Evolutionary conservation across 2,888 invertebrate genomes (phyloP).

Genomic region (Cryptocephalus primarius): DNA sequence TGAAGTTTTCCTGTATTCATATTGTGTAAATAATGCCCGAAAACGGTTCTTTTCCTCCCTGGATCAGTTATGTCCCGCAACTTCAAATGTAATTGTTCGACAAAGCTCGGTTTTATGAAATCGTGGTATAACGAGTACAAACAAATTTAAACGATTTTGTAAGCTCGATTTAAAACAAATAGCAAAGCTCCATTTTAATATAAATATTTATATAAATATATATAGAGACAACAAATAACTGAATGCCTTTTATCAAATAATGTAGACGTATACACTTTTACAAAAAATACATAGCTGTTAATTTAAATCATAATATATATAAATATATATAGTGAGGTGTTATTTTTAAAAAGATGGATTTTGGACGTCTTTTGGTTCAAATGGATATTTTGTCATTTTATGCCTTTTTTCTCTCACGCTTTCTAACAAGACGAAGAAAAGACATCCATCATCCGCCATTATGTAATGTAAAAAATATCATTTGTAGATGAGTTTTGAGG

Average conservation of each 20-base stretch:
- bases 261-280: conserved; percentile 40
- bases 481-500: conserved; percentile 38
- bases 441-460: conserved; percentile 26
- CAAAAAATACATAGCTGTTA: conserved; percentile 33
- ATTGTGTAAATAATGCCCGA: conserved; percentile 16
- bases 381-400: conserved; percentile 16
- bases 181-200: conserved; percentile 30
- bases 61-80: conserved; percentile 9
- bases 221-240: conserved; percentile 37
- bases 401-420: conserved; percentile 18
- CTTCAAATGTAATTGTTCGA: conserved; percentile 24
- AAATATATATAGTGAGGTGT: conserved; percentile 30
- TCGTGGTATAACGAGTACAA: conserved; percentile 27
- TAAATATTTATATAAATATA: conserved; percentile 32
- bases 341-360: conserved; percentile 28
- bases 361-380: conserved; percentile 17
- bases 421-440: conserved; percentile 13
- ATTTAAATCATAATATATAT: conserved; percentile 27
- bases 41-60: conserved; percentile 2
- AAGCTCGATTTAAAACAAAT: conserved; percentile 23
- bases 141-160: conserved; percentile 27
- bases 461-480: conserved; percentile 35
- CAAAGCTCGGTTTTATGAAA: conserved; percentile 26
- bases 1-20: conserved; percentile 15
- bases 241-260: conserved; percentile 40